These are phyloP conservation scores for Chloropsis cyanopogon DNA, from an alignment of 2,113 vertebrate genomes.

Conservation along the genomic window DNA sequence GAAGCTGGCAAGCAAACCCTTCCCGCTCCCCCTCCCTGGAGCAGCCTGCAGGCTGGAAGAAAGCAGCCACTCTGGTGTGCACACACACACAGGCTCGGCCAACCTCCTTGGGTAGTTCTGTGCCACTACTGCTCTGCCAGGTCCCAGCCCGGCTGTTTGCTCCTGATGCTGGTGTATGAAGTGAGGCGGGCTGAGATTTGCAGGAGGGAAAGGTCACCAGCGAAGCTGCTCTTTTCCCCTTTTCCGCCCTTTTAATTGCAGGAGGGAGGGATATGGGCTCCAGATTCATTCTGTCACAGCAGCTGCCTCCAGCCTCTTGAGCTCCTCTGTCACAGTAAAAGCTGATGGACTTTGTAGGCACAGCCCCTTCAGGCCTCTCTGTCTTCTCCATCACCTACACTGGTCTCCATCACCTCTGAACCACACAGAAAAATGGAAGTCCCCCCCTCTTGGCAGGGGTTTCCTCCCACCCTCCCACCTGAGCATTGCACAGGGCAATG, in stretches of 20 bases:
- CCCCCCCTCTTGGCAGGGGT: not conserved
- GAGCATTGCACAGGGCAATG: not conserved
- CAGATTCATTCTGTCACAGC: not conserved
- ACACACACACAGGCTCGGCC: not conserved
- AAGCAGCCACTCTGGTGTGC: slow-evolving; percentile 40
- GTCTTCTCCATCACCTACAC: not conserved
- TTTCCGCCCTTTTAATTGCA: slow-evolving; percentile 3
- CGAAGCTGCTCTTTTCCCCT: not conserved
- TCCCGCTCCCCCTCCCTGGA: slow-evolving; percentile 51
- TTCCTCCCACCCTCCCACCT: not conserved
- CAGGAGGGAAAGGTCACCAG: slow-evolving; percentile 14
- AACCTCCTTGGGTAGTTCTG: slow-evolving; percentile 2
- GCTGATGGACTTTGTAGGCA: not conserved
- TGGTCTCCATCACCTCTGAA: not conserved
- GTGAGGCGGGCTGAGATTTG: not conserved
- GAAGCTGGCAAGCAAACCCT: slow-evolving; percentile 70
- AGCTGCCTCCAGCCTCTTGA: not conserved
- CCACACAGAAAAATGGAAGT: not conserved
- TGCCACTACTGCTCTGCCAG: not conserved
- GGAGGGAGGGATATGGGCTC: not conserved
- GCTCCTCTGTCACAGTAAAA: not conserved
- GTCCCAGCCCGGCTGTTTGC: slow-evolving; percentile 31
- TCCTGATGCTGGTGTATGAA: not conserved
- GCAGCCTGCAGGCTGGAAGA: slow-evolving; percentile 76
- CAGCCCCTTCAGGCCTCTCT: not conserved